Evolutionary conservation across 2,888 invertebrate species (phyloP), one percentile per base, ranked within the genome.

Genomic region (Microplitis deprimator): DNA sequence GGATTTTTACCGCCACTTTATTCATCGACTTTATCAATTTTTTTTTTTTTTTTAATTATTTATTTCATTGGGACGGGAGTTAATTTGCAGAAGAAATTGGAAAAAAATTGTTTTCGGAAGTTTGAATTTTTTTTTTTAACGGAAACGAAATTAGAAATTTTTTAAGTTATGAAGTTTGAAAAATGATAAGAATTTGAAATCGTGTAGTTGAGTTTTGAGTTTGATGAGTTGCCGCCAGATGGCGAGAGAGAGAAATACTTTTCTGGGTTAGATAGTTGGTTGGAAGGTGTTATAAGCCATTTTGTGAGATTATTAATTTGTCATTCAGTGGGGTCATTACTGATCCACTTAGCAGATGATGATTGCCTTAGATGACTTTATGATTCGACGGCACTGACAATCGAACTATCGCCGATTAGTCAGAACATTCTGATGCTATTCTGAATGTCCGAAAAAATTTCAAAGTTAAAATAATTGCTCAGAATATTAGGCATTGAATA

Each of bases 1-100:
- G 29, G 4, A 29, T 29, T 29, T 29, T 29, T 79, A 83, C 83
- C 82, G 80, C 77, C 77, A 77, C 80, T 82, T 81, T 80, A 79
- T 81, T 83, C 69, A 7, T 69, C n/a, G 16, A 65, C 73, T 65
- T 64, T 67, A 41, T 65, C 67, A 59, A 67, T 29, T 29, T 29
- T 29, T 29, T 29, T 29, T 29, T 29, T 29, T 29, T 29, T 29
- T 29, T 29, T 4, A 2, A 3, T 29, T 2, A 29, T 4, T 29
- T 29, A 29, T 29, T 29, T 29, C 29, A 29, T 29, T 29, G 29
- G 29, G 4, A 29, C 29, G 4, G 29, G 4, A 0, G 4, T 29
- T 29, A 29, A 29, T 29, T 29, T 29, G 4, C 29, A 29, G 29
- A 0, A 0, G 4, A 4, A 3, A 29, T 3, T 29, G 4, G 4